Percentiles rank a stretch among this genome's conserved stretches.
phyloP scores from a whole-genome alignment of 2,113 vertebrate species.

The Myiagra hebetior region DNA sequence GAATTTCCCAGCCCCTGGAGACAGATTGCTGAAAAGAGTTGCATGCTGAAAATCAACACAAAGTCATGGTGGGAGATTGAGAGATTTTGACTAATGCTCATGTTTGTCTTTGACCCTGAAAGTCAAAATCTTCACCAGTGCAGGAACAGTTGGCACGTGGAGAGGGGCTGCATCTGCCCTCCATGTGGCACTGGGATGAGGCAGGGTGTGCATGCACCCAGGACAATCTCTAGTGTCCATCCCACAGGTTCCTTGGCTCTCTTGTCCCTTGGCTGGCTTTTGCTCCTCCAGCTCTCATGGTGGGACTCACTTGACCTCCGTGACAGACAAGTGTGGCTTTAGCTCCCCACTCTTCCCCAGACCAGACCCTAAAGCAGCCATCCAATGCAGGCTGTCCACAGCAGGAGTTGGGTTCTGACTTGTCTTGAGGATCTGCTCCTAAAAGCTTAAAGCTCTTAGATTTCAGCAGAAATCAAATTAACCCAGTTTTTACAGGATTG shows the following conservation, averaged over 20 bases:
- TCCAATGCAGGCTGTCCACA: background rate
- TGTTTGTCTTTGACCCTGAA: background rate
- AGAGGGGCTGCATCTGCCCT: background rate
- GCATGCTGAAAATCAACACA: background rate
- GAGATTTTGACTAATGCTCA: background rate
- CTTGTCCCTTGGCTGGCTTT: background rate
- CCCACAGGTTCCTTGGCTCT: rapidly evolving
- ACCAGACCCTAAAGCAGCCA: background rate
- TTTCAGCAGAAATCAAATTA: background rate
- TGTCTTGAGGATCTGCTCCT: background rate
- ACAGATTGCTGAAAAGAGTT: background rate
- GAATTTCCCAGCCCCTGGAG: background rate
- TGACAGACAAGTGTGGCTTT: rapidly evolving
- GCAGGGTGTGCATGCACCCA: background rate
- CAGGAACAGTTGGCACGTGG: background rate
- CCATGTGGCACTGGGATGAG: rapidly evolving
- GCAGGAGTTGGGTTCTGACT: rapidly evolving
- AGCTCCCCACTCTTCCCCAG: rapidly evolving
- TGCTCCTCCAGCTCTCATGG: background rate
- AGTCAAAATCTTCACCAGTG: background rate
- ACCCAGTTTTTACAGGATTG: background rate
- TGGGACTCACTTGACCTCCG: background rate
- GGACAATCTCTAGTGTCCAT: background rate
- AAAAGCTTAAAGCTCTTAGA: background rate
- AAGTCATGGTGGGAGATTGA: background rate